Percentiles rank a stretch among this genome's conserved stretches.
phyloP scores from a whole-genome alignment of 2,888 invertebrate species.

The Aspidiotus rigidus region DNA sequence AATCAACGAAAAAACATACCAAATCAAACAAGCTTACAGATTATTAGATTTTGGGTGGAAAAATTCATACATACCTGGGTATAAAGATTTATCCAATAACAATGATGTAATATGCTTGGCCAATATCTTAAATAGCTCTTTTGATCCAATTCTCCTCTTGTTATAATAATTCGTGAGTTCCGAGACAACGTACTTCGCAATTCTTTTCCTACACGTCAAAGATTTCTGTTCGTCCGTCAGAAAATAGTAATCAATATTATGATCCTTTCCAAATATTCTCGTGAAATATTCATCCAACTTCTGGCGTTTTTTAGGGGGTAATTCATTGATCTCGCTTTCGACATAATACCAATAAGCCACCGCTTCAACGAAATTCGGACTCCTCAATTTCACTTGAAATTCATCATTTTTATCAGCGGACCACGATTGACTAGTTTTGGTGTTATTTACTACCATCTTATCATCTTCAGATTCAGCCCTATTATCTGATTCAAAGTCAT shows the following conservation, averaged over 20 bases:
- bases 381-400: slow-evolving; percentile 28
- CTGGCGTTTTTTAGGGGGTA: slow-evolving; percentile 34
- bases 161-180: slow-evolving; percentile 38
- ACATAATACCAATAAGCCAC: slow-evolving; percentile 38
- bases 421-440: not conserved
- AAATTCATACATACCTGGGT: slow-evolving; percentile 36
- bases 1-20: slow-evolving; percentile 14
- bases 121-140: slow-evolving; percentile 38
- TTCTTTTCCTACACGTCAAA: slow-evolving; percentile 37
- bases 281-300: slow-evolving; percentile 36
- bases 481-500: not conserved
- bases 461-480: not conserved
- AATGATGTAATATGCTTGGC: slow-evolving; percentile 39
- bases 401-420: slow-evolving; percentile 9
- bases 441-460: not conserved
- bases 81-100: slow-evolving; percentile 36
- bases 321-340: slow-evolving; percentile 35
- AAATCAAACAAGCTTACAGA: not conserved
- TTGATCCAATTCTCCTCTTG: slow-evolving; percentile 37
- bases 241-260: slow-evolving; percentile 35
- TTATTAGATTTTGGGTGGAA: not conserved
- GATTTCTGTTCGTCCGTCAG: slow-evolving; percentile 36
- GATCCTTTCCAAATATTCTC: slow-evolving; percentile 37
- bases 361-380: slow-evolving; percentile 35
- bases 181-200: slow-evolving; percentile 38